Percentiles rank a stretch among this genome's conserved stretches.
Evolutionary conservation across 2,797 vertebrate species (phyloP).

Genomic region (Limosa lapponica): DNA sequence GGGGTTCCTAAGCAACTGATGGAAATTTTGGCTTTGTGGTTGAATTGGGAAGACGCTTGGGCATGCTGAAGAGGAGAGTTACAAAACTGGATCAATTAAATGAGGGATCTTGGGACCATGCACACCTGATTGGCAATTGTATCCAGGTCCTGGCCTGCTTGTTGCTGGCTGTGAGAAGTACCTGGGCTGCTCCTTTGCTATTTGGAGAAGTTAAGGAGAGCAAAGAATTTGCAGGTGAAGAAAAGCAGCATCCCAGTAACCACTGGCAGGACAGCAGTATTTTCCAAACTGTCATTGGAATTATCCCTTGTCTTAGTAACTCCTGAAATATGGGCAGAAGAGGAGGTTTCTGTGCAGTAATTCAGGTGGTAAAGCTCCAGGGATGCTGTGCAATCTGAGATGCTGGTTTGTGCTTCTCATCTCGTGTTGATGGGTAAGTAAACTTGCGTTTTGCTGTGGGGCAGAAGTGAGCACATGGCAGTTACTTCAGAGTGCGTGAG

Average conservation of each 20-base stretch:
- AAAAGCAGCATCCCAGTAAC: neutral
- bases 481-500: neutral
- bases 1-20: neutral
- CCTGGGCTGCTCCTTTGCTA: neutral
- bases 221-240: neutral
- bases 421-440: neutral
- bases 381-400: neutral
- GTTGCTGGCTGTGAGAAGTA: neutral
- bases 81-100: neutral
- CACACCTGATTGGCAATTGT: neutral
- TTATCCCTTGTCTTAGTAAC: neutral
- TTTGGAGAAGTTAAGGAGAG: neutral
- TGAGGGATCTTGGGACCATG: fast-evolving
- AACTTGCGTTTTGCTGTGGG: slow-evolving; percentile 5
- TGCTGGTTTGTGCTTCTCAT: neutral
- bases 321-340: neutral
- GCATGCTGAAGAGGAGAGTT: neutral
- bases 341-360: neutral
- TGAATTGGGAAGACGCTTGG: neutral
- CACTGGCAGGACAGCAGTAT: neutral
- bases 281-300: neutral
- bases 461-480: neutral
- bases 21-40: neutral
- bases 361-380: neutral
- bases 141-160: neutral